These are phyloP conservation scores for Leontopithecus rosalia DNA, from an alignment of 2,797 vertebrate species.

Conservation along the genomic window DNA sequence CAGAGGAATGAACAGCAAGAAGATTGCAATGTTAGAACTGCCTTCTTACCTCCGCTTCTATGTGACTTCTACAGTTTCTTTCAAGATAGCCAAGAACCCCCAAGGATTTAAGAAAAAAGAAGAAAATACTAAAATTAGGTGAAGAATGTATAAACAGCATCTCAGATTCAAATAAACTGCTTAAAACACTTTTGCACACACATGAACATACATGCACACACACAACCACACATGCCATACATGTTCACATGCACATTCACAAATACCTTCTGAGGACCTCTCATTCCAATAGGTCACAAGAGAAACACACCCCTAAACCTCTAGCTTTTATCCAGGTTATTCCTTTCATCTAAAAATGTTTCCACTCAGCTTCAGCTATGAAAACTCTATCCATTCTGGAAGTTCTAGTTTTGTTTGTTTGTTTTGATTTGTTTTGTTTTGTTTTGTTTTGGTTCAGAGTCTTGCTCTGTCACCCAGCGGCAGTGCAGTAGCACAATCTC, in stretches of 20 bases:
- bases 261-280: background rate
- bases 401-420: background rate
- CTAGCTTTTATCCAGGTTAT: background rate
- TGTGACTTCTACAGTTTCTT: conserved; percentile 11
- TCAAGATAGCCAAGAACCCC: conserved; percentile 74
- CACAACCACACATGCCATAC: background rate
- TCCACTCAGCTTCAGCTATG: background rate
- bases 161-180: conserved; percentile 44
- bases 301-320: background rate
- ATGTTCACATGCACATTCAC: background rate
- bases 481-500: background rate
- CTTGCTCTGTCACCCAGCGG: background rate
- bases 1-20: background rate
- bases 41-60: background rate
- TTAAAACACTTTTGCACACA: background rate
- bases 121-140: background rate
- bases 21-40: background rate
- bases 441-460: background rate
- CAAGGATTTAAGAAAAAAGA: background rate
- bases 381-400: conserved; percentile 2
- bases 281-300: background rate
- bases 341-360: background rate
- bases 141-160: background rate
- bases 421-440: background rate
- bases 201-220: background rate